Conservation (phyloP, 2,113 vertebrate species). For the Octodon degus region DNA sequence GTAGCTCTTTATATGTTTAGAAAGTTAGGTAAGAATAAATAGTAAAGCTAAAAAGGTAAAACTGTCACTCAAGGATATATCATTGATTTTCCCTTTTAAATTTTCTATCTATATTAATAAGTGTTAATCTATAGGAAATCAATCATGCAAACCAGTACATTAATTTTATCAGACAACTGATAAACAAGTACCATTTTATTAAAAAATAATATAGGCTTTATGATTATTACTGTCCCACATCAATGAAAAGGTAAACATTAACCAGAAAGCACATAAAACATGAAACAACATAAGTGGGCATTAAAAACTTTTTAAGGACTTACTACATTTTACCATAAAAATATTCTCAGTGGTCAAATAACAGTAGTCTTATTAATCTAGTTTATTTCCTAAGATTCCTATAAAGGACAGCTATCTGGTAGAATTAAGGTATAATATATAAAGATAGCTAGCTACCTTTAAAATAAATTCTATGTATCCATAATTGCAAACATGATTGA, state of each 20-base stretch:
- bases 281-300: background rate
- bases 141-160: conserved; percentile 4
- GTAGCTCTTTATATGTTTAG: background rate
- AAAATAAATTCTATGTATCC: background rate
- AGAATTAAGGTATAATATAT: background rate
- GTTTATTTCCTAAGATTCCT: background rate
- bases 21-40: background rate
- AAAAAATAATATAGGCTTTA: background rate
- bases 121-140: background rate
- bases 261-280: background rate
- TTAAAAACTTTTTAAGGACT: background rate
- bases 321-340: background rate
- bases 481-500: background rate
- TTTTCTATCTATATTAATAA: background rate
- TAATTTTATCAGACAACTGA: background rate
- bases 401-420: background rate
- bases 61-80: background rate
- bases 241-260: background rate
- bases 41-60: background rate
- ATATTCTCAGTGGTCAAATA: background rate
- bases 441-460: background rate
- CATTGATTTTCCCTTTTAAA: background rate
- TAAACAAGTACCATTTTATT: background rate
- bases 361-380: background rate
- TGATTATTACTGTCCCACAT: background rate